Evolutionary conservation across 2,113 vertebrate species (phyloP).

Genomic region (Entomyzon cyanotis): DNA sequence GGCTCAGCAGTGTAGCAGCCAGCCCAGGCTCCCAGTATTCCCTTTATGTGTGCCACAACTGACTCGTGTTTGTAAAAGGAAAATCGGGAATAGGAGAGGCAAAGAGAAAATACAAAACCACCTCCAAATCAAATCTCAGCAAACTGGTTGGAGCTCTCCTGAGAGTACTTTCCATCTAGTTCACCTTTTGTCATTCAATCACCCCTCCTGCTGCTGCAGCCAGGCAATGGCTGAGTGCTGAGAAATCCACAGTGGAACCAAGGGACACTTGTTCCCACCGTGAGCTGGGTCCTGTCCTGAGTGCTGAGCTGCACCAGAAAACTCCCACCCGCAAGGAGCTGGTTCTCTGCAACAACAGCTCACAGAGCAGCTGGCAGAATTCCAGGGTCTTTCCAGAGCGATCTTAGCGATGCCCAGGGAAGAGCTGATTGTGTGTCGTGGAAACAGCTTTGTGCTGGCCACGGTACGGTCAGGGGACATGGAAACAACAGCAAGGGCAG

Average conservation of each 20-base stretch:
- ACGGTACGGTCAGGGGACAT: not conserved
- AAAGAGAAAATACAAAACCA: not conserved
- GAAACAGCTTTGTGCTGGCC: not conserved
- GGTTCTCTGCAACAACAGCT: not conserved
- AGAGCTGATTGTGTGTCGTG: not conserved
- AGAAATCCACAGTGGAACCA: not conserved
- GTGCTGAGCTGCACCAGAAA: fast-evolving
- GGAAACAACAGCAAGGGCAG: not conserved
- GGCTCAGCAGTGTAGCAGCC: not conserved
- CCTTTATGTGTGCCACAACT: not conserved
- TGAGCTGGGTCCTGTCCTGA: not conserved
- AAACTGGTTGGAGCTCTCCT: not conserved
- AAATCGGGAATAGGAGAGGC: not conserved
- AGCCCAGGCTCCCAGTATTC: not conserved
- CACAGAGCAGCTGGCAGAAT: not conserved
- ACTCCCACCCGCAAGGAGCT: not conserved
- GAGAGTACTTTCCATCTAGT: not conserved
- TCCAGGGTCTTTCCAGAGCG: not conserved
- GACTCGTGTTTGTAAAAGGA: not conserved
- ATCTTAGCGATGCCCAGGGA: not conserved
- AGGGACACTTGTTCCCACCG: fast-evolving
- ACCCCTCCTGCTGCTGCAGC: not conserved
- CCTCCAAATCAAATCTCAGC: not conserved
- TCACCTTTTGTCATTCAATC: not conserved
- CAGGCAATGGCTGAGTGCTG: fast-evolving